Conservation (phyloP, 2,113 vertebrate species). For the Etheostoma cragini region DNA sequence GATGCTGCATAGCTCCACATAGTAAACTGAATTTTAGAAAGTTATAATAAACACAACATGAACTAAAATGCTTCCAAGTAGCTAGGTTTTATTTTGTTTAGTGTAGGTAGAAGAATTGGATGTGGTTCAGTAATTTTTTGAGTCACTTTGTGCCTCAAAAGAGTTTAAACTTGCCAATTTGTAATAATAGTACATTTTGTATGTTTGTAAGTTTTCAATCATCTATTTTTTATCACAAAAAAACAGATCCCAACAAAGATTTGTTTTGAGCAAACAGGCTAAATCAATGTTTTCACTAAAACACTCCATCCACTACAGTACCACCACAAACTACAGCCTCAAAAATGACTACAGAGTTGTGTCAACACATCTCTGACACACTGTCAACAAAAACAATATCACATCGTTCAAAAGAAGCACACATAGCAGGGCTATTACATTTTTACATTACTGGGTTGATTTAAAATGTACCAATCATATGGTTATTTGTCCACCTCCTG, state of each 20-base stretch:
- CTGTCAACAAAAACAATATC: slow-evolving; percentile 24
- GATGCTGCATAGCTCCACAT: slow-evolving; percentile 20
- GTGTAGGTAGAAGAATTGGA: neutral
- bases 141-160: neutral
- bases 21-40: neutral
- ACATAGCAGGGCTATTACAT: slow-evolving; percentile 28
- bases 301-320: slow-evolving; percentile 18
- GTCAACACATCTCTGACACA: slow-evolving; percentile 12
- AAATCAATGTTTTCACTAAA: slow-evolving; percentile 13
- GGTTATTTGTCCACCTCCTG: slow-evolving; percentile 1
- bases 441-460: slow-evolving; percentile 12
- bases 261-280: neutral
- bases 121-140: neutral
- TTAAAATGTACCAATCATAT: slow-evolving; percentile 14
- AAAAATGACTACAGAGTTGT: slow-evolving; percentile 24
- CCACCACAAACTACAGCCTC: slow-evolving; percentile 7
- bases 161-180: neutral
- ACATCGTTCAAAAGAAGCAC: slow-evolving; percentile 8
- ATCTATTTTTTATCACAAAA: neutral
- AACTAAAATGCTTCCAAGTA: neutral
- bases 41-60: neutral
- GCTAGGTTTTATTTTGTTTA: neutral
- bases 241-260: neutral
- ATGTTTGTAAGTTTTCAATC: neutral
- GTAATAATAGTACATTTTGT: neutral